Evolutionary conservation across 2,888 invertebrate genomes (phyloP), one percentile per base, ranked within the genome.

Genomic region (Lycaena phlaeas): DNA sequence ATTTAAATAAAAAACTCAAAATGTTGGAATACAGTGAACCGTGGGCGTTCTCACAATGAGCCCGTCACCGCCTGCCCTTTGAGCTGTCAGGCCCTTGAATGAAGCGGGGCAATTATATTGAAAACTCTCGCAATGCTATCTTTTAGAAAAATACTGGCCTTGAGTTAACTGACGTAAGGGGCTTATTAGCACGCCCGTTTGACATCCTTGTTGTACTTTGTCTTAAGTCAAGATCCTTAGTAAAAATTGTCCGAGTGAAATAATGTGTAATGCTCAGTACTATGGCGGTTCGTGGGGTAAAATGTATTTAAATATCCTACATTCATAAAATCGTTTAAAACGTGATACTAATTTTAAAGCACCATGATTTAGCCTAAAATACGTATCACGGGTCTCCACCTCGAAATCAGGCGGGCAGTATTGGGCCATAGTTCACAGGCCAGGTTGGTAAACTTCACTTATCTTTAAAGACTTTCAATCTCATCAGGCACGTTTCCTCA

Each of bases 51-150:
- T 64, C 72, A 84, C 82, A 84, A 84, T 82, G 73, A 76, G 73
- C 64, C 68, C 70, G 82, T 82, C 82, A 81, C 61, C 52, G 68
- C 56, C 65, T 64, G 69, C 61, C 79, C 79, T 84, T 84, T 84
- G 79, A 84, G 78, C 75, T 84, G 82, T 84, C 84, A 82, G 66
- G 46, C 61, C 54, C 68, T 73, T 78, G 76, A 82, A 82, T 78
- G 60, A 78, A 81, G 74, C 77, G 68, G 81, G 79, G 81, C 82
- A 82, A 84, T 82, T 84, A 82, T 76, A 81, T 77, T 77, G 81
- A 77, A 81, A 79, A 70, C 69, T 68, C 68, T 64, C 61, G 72
- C 78, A 72, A 69, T 65, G 76, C 72, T 81, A 76, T 79, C 79
- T 77, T 68, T 54, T 65, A 74, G 68, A 81, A 79, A 77, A 77